These are phyloP conservation scores for Drosophila testacea DNA, from an alignment of 2,888 invertebrate species.

Conservation along the genomic window DNA sequence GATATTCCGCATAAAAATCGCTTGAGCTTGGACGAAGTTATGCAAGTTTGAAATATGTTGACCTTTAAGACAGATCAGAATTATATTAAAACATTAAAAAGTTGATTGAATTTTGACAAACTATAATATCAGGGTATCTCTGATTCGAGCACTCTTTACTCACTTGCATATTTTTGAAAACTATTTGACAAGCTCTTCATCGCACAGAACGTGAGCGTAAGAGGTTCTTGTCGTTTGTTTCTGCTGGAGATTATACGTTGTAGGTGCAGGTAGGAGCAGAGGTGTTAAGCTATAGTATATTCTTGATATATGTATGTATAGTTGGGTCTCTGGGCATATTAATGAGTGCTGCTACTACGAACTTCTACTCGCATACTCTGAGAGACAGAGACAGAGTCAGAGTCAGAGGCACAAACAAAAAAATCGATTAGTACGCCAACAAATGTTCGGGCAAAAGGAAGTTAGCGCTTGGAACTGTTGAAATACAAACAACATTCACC, in stretches of 20 bases:
- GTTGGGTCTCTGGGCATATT: constrained; percentile 53
- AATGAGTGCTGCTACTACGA: constrained; percentile 35
- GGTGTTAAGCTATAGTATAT: constrained; percentile 6
- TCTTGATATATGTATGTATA: constrained; percentile 8
- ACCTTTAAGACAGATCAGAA: neutral
- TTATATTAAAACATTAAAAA: neutral
- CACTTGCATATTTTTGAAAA: constrained; percentile 20
- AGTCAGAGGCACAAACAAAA: constrained; percentile 41
- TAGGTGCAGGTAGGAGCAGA: constrained; percentile 32
- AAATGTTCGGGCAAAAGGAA: constrained; percentile 61
- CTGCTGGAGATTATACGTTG: constrained; percentile 22
- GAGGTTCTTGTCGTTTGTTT: constrained; percentile 30
- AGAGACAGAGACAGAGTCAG: constrained; percentile 19
- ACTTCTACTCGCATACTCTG: constrained; percentile 1
- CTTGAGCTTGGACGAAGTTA: neutral
- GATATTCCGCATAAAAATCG: too few species aligned
- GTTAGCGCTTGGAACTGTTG: constrained; percentile 51
- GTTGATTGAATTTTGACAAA: neutral
- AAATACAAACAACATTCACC: constrained; percentile 54
- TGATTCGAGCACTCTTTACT: neutral
- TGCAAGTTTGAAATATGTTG: neutral
- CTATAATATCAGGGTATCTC: neutral
- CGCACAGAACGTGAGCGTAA: constrained; percentile 52
- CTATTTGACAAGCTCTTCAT: constrained; percentile 61
- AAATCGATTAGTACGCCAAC: constrained; percentile 71